These are phyloP conservation scores for Holacanthella duospinosa DNA, from an alignment of 2,888 invertebrate genomes.

Conservation along the genomic window DNA sequence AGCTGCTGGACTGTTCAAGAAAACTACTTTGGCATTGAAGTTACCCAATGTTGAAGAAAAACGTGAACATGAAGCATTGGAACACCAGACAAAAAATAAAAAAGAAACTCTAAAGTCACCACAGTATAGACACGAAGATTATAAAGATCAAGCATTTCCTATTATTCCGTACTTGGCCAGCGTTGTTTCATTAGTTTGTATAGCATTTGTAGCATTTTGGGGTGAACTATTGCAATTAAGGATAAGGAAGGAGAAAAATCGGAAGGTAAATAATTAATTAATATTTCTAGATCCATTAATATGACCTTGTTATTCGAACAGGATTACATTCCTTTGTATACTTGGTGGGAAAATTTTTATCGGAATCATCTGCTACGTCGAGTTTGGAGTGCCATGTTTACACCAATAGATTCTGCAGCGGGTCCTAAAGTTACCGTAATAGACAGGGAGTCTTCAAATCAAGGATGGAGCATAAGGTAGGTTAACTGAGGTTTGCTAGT, in stretches of 20 bases:
- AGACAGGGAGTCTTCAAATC: conserved; percentile 5
- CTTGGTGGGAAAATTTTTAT: conserved; percentile 8
- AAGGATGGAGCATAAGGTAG: conserved; percentile 13
- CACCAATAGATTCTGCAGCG: conserved; percentile 4
- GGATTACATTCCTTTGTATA: conserved; percentile 9
- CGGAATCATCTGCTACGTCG: conserved; percentile 7
- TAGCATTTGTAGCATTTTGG: conserved; percentile 7
- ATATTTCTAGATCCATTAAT: too few species aligned
- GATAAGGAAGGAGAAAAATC: conserved; percentile 6
- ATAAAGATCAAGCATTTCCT: neutral
- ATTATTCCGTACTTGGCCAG: conserved; percentile 3
- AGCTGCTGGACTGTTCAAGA: neutral
- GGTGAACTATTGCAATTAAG: neutral
- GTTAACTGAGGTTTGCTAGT: neutral
- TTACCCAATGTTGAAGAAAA: neutral
- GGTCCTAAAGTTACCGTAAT: conserved; percentile 7
- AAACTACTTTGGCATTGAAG: neutral
- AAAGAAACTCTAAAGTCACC: neutral
- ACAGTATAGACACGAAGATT: neutral
- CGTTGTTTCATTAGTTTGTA: neutral
- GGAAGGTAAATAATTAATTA: neutral
- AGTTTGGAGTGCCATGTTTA: conserved; percentile 9
- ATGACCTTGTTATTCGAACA: neutral
- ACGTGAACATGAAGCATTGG: neutral
- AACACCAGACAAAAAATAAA: neutral